A percentile compares a stretch with the other conserved stretches of the same genome.
Conservation (phyloP, 92 coral and sea anemone species). For the Virgularia gustaviana region DNA sequence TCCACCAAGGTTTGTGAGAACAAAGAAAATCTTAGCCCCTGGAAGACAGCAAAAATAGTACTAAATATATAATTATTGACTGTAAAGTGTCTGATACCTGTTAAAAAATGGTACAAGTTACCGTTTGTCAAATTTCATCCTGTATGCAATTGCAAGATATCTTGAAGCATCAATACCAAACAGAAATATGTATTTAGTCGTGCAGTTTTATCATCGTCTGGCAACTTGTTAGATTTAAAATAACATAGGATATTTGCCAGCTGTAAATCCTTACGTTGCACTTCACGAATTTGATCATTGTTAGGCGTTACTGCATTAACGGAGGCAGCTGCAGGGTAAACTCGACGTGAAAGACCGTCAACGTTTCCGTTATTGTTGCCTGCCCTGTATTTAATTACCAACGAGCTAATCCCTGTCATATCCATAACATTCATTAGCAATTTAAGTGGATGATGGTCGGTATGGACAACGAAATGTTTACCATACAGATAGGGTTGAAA, state of each 20-base stretch:
- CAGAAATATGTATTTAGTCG: too few species aligned
- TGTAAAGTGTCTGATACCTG: too few species aligned
- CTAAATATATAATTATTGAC: too few species aligned
- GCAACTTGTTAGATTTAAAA: conserved; percentile 1
- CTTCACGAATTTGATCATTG: background rate
- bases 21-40: too few species aligned
- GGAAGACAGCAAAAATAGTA: too few species aligned
- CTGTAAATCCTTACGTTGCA: background rate
- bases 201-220: background rate
- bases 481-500: conserved; percentile 41
- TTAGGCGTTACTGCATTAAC: background rate
- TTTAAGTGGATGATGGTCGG: conserved; percentile 37
- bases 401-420: too few species aligned
- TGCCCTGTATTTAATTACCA: conserved; percentile 31
- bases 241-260: conserved; percentile 3
- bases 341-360: conserved; percentile 39
- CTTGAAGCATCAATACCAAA: too few species aligned
- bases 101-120: too few species aligned
- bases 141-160: too few species aligned
- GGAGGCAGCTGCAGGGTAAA: conserved; percentile 14
- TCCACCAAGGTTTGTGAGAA: too few species aligned
- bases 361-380: conserved; percentile 46
- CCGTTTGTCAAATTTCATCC: too few species aligned
- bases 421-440: conserved; percentile 37
- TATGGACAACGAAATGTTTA: conserved; percentile 22